phyloP scores from a whole-genome alignment of 1,140 invertebrate genomes.

The Drosophila busckii region DNA sequence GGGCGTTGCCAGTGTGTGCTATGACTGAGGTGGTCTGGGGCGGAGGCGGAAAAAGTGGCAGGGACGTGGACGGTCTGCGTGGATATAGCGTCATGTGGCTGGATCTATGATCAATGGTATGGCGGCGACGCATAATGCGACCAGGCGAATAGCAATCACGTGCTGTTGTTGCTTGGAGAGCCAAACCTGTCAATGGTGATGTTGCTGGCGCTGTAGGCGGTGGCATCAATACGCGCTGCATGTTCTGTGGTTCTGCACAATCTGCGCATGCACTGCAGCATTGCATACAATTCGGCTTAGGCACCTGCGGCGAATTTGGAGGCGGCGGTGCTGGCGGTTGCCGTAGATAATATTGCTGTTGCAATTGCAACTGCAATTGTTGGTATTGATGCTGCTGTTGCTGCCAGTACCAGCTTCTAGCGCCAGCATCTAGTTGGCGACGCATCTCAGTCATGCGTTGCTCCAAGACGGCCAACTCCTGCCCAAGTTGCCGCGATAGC shows the following conservation, averaged over 20 bases:
- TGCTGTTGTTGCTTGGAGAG: neutral
- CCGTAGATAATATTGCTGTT: conserved; percentile 11
- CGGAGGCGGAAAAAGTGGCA: neutral
- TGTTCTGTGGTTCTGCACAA: too few relatives aligned
- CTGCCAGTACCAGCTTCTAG: conserved; percentile 22
- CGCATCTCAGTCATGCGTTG: conserved; percentile 17
- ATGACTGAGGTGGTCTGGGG: conserved; percentile 1
- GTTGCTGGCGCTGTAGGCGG: neutral
- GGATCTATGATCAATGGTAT: conserved; percentile 14
- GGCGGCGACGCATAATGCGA: conserved; percentile 14
- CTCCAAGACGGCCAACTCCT: conserved; percentile 12
- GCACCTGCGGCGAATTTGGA: neutral
- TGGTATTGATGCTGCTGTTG: conserved; percentile 5
- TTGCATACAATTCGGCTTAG: neutral
- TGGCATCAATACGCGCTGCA: neutral
- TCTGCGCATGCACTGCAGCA: neutral
- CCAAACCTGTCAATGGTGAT: neutral
- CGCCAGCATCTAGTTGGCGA: conserved; percentile 15
- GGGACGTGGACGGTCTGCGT: neutral
- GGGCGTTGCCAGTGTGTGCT: neutral
- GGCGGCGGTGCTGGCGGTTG: conserved; percentile 4
- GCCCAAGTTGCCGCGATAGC: conserved; percentile 10
- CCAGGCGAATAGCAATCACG: neutral
- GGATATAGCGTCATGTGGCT: neutral
- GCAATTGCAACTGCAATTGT: neutral